Percentiles rank a stretch among this genome's conserved stretches.
Evolutionary conservation across 2,113 vertebrate species (phyloP).

Genomic region (Accipiter virgatus): DNA sequence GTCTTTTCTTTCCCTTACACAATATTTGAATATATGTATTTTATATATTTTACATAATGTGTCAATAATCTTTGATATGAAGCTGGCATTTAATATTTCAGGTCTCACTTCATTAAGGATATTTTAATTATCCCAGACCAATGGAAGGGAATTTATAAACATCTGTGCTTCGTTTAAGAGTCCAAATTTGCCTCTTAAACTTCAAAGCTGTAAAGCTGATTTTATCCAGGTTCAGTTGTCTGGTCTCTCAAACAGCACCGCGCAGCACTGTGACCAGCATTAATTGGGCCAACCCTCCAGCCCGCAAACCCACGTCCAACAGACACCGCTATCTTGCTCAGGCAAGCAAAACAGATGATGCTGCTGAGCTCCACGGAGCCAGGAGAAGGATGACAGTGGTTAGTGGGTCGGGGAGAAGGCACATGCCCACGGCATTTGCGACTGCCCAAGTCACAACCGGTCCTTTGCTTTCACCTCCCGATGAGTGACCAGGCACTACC

Average conservation of each 20-base stretch:
- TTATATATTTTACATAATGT: slow-evolving; percentile 41
- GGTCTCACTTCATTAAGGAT: slow-evolving; percentile 59
- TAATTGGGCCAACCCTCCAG: not conserved
- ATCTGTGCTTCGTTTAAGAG: slow-evolving; percentile 67
- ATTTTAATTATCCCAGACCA: slow-evolving; percentile 62
- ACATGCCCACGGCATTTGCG: rapidly evolving
- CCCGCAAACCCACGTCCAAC: not conserved
- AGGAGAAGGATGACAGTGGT: not conserved
- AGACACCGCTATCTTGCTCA: not conserved
- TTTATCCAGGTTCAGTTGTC: slow-evolving; percentile 67
- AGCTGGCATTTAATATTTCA: slow-evolving; percentile 51
- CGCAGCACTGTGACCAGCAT: not conserved
- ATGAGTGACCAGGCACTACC: not conserved
- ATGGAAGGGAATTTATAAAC: slow-evolving; percentile 57
- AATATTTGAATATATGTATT: slow-evolving; percentile 25
- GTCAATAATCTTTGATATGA: slow-evolving; percentile 54
- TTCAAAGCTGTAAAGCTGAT: slow-evolving; percentile 64
- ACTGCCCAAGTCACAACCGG: not conserved
- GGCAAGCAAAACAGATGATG: rapidly evolving
- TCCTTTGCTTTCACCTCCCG: not conserved
- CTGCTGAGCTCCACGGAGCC: not conserved
- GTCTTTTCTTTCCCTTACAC: not conserved
- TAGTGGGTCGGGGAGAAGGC: not conserved
- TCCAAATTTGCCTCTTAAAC: slow-evolving; percentile 60
- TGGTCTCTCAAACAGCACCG: not conserved